A percentile compares a stretch with the other conserved stretches of the same genome.
phyloP scores from a whole-genome alignment of 2,888 invertebrate species.

The Cephonodes hylas region DNA sequence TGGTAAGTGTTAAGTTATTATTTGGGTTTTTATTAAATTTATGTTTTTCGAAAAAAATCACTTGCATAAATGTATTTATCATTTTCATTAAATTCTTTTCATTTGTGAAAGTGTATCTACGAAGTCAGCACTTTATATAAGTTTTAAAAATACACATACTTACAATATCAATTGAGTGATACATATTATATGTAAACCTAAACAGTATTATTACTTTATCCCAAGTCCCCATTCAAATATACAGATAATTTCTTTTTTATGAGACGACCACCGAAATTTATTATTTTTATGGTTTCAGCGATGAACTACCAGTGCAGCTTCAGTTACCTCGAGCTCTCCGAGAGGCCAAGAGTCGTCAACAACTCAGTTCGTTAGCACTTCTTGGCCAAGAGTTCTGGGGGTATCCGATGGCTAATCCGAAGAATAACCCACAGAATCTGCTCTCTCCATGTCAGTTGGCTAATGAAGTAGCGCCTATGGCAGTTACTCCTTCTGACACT shows the following conservation, averaged over 20 bases:
- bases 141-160: too few relatives aligned
- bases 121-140: too few relatives aligned
- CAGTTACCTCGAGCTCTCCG: constrained; percentile 91
- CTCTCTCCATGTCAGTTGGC: constrained; percentile 62
- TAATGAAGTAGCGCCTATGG: constrained; percentile 70
- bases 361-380: constrained; percentile 93
- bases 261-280: too few relatives aligned
- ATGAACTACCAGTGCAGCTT: constrained; percentile 95
- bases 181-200: too few relatives aligned
- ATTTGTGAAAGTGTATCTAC: neutral
- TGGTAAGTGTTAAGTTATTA: constrained; percentile 80
- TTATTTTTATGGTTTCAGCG: constrained; percentile 84
- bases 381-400: constrained; percentile 94
- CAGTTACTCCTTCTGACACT: constrained; percentile 83
- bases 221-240: too few relatives aligned
- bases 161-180: too few relatives aligned
- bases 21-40: neutral
- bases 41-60: neutral
- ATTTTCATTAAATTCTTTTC: too few relatives aligned
- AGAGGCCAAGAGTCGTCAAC: constrained; percentile 93
- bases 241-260: too few relatives aligned
- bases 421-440: constrained; percentile 71
- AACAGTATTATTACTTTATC: too few relatives aligned
- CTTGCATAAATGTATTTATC: too few relatives aligned
- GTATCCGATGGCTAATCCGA: constrained; percentile 89